phyloP scores from a whole-genome alignment of 2,797 vertebrate species.

The Brachyalestes nurse region DNA sequence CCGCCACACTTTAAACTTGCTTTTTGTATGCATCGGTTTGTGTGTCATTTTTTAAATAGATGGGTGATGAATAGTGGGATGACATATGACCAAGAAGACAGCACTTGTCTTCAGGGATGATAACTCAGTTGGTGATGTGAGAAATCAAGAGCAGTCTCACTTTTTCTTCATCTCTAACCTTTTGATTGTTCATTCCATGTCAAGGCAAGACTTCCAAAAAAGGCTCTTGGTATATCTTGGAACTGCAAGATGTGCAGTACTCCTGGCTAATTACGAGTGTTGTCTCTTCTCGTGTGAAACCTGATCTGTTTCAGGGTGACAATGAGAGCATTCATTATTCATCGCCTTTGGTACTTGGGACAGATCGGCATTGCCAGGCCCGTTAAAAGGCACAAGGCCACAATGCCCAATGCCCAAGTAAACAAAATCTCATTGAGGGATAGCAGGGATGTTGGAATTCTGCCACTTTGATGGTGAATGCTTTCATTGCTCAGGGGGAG shows the following conservation, averaged over 20 bases:
- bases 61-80: background rate
- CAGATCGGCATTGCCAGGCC: constrained; percentile 72
- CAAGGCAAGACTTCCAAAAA: background rate
- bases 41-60: background rate
- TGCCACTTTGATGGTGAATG: constrained; percentile 37
- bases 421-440: constrained; percentile 53
- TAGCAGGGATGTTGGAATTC: constrained; percentile 37
- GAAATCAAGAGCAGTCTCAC: background rate
- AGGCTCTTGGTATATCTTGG: background rate
- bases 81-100: background rate
- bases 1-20: background rate
- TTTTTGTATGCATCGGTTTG: background rate
- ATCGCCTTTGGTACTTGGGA: constrained; percentile 69
- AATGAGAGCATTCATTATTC: constrained; percentile 83
- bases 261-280: constrained; percentile 70
- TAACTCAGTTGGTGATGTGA: background rate
- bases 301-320: constrained; percentile 74
- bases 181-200: background rate
- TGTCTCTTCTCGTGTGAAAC: constrained; percentile 74
- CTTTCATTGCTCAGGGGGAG: constrained; percentile 25
- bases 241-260: constrained; percentile 31
- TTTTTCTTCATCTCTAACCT: background rate
- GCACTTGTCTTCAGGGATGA: background rate
- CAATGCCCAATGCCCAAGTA: constrained; percentile 56
- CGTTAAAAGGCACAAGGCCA: constrained; percentile 71